These are phyloP conservation scores for Hemiprocne comata DNA, from an alignment of 2,113 vertebrate species.

Conservation along the genomic window DNA sequence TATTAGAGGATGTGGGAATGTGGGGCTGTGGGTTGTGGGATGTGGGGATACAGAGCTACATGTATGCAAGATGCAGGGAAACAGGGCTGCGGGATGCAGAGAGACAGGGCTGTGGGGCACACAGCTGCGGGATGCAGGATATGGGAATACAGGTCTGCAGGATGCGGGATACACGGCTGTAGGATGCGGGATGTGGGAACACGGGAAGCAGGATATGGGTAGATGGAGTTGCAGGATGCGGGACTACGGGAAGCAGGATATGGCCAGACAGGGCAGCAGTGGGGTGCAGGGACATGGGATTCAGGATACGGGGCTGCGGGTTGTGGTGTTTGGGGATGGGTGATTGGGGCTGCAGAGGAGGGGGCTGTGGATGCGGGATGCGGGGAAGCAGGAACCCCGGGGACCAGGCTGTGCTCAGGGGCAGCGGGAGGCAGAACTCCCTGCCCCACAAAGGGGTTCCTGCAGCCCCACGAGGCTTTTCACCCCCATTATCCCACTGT, in stretches of 20 bases:
- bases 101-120: background rate
- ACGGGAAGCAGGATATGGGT: conserved; percentile 60
- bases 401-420: background rate
- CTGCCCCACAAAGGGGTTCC: background rate
- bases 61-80: background rate
- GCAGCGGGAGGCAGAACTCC: background rate
- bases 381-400: background rate
- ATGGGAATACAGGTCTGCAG: conserved; percentile 9
- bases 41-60: background rate
- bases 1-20: background rate
- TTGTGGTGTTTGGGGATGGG: background rate
- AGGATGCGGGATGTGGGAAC: conserved; percentile 56
- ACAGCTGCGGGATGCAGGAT: conserved; percentile 11
- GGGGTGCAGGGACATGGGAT: background rate
- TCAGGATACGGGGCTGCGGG: background rate
- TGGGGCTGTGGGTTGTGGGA: background rate
- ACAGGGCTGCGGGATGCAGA: background rate
- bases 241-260: conserved; percentile 59
- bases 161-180: background rate
- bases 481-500: background rate
- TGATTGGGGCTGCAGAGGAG: background rate
- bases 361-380: background rate
- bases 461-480: accelerated
- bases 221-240: conserved; percentile 24
- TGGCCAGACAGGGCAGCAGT: conserved; percentile 1